These are phyloP conservation scores for Drosophila biarmipes DNA, from an alignment of 1,140 invertebrate genomes.

Conservation along the genomic window DNA sequence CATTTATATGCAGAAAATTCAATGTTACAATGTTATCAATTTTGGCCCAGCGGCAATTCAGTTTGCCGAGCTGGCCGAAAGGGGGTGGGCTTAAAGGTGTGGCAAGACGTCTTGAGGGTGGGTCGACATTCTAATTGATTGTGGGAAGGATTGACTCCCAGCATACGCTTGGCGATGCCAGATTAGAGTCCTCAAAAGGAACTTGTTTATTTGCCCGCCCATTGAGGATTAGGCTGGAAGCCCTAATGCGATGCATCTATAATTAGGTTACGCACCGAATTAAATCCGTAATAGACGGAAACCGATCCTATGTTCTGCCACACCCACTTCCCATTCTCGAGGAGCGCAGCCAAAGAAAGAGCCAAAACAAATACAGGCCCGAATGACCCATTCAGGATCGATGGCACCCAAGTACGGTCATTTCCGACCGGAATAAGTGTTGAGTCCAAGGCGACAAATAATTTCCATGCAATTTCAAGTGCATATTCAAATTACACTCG, in stretches of 20 bases:
- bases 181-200: conserved; percentile 31
- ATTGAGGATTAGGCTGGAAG: conserved; percentile 22
- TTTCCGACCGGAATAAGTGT: conserved; percentile 79
- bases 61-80: conserved; percentile 10
- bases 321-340: conserved; percentile 43
- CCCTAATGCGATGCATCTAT: not conserved
- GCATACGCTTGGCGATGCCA: conserved; percentile 21
- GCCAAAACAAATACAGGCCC: conserved; percentile 53
- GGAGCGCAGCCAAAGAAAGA: conserved; percentile 16
- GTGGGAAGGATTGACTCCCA: conserved; percentile 48
- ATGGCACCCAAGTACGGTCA: conserved; percentile 49
- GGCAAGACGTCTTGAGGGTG: conserved; percentile 6
- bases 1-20: conserved; percentile 84
- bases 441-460: conserved; percentile 65
- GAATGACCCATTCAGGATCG: conserved; percentile 44
- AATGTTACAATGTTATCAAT: conserved; percentile 83
- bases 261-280: conserved; percentile 11
- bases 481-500: conserved; percentile 78
- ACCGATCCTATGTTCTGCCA: conserved; percentile 12
- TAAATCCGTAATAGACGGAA: conserved; percentile 10
- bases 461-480: conserved; percentile 80
- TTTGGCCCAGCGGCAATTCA: conserved; percentile 66
- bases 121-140: conserved; percentile 52
- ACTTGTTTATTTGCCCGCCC: conserved; percentile 13
- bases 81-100: conserved; percentile 41